These are phyloP conservation scores for Seriola rivoliana DNA, from an alignment of 2,113 vertebrate genomes.

Conservation along the genomic window DNA sequence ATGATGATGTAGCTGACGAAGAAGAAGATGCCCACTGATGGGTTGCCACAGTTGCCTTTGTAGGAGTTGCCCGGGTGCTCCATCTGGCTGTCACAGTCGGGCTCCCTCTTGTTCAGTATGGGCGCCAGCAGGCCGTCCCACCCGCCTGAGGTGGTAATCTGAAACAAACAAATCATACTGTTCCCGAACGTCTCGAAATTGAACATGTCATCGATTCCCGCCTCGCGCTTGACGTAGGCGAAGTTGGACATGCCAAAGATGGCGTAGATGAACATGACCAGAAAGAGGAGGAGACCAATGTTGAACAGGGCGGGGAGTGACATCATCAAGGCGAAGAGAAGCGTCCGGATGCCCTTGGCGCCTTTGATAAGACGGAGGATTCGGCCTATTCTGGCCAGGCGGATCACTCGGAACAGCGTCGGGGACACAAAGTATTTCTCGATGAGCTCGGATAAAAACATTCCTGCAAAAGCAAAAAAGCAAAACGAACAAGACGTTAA, in stretches of 20 bases:
- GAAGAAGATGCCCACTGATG: slow-evolving; percentile 93
- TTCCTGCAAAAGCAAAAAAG: slow-evolving; percentile 83
- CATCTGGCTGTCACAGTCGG: slow-evolving; percentile 89
- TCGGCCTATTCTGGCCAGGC: slow-evolving; percentile 94
- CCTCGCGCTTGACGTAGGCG: slow-evolving; percentile 92
- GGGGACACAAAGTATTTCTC: slow-evolving; percentile 97
- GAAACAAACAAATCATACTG: slow-evolving; percentile 97
- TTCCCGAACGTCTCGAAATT: slow-evolving; percentile 97
- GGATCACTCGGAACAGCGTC: slow-evolving; percentile 94
- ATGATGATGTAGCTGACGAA: slow-evolving; percentile 99
- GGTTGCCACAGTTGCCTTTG: slow-evolving; percentile 93
- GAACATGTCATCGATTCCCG: slow-evolving; percentile 96
- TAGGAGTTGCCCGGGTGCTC: slow-evolving; percentile 89
- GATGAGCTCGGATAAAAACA: slow-evolving; percentile 94
- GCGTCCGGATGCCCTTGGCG: slow-evolving; percentile 96
- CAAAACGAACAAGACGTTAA: neutral
- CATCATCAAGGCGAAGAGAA: slow-evolving; percentile 98
- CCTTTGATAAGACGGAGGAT: slow-evolving; percentile 97
- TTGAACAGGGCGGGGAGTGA: slow-evolving; percentile 97
- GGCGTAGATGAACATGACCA: slow-evolving; percentile 98
- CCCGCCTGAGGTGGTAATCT: slow-evolving; percentile 95
- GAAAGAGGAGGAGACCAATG: slow-evolving; percentile 95
- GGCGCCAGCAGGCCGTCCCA: slow-evolving; percentile 90
- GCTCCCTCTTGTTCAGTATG: slow-evolving; percentile 91
- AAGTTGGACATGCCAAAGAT: slow-evolving; percentile 99